Percentiles rank a stretch among this genome's conserved stretches.
These are phyloP conservation scores for Limnephilus marmoratus DNA, from an alignment of 2,888 invertebrate species.

Conservation along the genomic window DNA sequence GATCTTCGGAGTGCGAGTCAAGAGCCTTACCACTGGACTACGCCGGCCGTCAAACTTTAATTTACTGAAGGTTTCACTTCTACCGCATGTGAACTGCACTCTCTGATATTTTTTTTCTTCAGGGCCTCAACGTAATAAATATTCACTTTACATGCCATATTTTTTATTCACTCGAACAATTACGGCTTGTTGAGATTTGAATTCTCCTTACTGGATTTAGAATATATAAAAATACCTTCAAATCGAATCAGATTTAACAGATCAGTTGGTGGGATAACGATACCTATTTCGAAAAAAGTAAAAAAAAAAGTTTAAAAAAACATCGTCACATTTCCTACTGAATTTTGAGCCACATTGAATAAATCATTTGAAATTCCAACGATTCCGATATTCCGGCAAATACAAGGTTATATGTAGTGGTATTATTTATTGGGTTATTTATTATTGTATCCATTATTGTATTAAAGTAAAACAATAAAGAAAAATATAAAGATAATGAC, in stretches of 20 bases:
- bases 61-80: no score
- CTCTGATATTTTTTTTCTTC: no score
- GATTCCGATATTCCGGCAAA: neutral
- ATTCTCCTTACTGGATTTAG: neutral
- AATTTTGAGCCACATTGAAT: neutral
- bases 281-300: neutral
- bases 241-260: neutral
- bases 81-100: no score
- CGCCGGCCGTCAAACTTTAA: no score
- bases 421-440: neutral
- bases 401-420: neutral
- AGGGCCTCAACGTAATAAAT: neutral
- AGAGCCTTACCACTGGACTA: no score
- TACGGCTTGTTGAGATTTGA: neutral
- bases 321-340: neutral
- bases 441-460: no score
- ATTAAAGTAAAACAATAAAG: no score
- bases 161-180: neutral
- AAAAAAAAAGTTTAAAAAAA: neutral
- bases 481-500: no score
- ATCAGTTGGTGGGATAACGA: conserved; percentile 5
- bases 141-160: neutral
- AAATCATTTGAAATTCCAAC: neutral
- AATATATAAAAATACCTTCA: neutral
- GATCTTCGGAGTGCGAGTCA: no score